These are phyloP conservation scores for Aphodius granarius DNA, from an alignment of 2,888 invertebrate genomes.

Conservation along the genomic window DNA sequence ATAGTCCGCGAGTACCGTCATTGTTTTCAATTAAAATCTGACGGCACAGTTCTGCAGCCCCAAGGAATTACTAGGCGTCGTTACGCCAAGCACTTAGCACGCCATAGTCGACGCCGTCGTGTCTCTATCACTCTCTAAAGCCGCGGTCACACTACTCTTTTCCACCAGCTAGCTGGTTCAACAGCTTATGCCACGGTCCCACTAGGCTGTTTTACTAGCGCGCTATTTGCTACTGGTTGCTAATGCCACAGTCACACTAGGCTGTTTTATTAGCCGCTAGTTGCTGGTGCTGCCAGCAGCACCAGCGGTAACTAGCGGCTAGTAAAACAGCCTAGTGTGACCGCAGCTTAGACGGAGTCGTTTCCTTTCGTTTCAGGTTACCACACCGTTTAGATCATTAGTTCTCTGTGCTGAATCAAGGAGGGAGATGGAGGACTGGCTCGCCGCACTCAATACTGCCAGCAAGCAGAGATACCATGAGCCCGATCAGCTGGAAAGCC, in stretches of 20 bases:
- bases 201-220: too few relatives aligned
- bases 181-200: too few relatives aligned
- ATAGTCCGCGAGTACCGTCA: background rate
- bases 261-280: too few relatives aligned
- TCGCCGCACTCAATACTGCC: slow-evolving; percentile 78
- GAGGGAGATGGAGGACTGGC: slow-evolving; percentile 92
- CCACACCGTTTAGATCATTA: slow-evolving; percentile 76
- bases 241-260: too few relatives aligned
- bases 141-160: background rate
- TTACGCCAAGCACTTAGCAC: background rate
- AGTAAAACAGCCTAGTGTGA: too few relatives aligned
- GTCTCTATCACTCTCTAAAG: background rate
- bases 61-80: background rate
- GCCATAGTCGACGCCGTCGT: background rate
- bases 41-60: background rate
- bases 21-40: background rate
- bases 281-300: too few relatives aligned
- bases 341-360: too few relatives aligned
- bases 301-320: too few relatives aligned
- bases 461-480: slow-evolving; percentile 57
- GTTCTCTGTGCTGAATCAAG: slow-evolving; percentile 79
- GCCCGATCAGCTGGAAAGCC: slow-evolving; percentile 66
- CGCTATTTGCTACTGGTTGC: too few relatives aligned
- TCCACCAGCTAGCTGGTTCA: too few relatives aligned
- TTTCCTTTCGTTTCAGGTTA: slow-evolving; percentile 58